Conservation (phyloP, 2,888 invertebrate genomes). For the Eupelmus urozonus region DNA sequence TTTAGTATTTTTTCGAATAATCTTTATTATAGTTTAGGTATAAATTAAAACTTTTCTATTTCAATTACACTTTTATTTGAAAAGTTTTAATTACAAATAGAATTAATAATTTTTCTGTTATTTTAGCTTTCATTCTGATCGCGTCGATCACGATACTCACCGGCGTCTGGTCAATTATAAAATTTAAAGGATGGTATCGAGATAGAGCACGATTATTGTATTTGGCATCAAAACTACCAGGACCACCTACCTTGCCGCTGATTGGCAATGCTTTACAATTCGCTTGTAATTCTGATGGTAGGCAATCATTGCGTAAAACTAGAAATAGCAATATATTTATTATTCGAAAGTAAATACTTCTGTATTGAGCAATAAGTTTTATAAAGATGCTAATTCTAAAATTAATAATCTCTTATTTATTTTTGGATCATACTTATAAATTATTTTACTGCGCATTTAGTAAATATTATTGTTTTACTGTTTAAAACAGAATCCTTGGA, state of each 20-base stretch:
- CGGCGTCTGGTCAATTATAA: not conserved
- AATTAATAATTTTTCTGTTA: too few relatives aligned
- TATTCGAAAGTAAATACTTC: not conserved
- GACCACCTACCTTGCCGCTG: constrained; percentile 62
- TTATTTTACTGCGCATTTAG: not conserved
- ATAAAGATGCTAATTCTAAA: too few relatives aligned
- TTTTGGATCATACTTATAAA: not conserved
- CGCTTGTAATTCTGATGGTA: constrained; percentile 62
- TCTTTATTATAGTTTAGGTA: too few relatives aligned
- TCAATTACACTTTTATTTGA: too few relatives aligned
- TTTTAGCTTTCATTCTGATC: not conserved
- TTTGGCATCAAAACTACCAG: constrained; percentile 61
- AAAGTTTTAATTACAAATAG: too few relatives aligned
- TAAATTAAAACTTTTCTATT: too few relatives aligned
- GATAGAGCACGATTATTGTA: constrained; percentile 53
- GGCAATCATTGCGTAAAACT: not conserved
- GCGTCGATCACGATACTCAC: not conserved
- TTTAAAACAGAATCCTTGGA: constrained; percentile 60
- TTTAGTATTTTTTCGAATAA: too few relatives aligned
- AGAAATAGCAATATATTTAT: too few relatives aligned
- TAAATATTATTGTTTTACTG: not conserved
- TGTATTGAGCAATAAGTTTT: not conserved
- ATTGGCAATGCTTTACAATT: constrained; percentile 64
- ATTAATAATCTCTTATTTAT: not conserved
- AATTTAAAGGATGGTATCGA: constrained; percentile 54